A percentile compares a stretch with the other conserved stretches of the same genome.
Conservation (phyloP, 2,113 vertebrate species). For the Microcebus lehilahytsara region DNA sequence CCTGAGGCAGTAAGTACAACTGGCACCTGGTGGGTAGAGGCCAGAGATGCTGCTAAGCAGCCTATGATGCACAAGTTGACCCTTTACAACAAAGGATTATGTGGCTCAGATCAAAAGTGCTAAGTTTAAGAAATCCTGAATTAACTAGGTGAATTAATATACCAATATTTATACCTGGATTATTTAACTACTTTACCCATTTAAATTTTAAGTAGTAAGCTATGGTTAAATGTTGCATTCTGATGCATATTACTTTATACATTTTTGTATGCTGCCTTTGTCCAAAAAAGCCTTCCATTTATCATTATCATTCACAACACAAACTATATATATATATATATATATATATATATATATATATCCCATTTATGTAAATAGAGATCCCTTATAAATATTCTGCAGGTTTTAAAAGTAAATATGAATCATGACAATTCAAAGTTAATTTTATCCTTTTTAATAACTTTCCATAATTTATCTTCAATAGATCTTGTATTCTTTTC, state of each 20-base stretch:
- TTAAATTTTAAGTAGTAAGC: slow-evolving; percentile 23
- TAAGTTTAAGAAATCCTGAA: background rate
- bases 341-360: background rate
- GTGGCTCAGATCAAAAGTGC: background rate
- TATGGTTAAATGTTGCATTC: slow-evolving; percentile 4
- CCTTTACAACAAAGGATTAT: background rate
- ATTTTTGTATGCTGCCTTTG: background rate
- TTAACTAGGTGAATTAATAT: background rate
- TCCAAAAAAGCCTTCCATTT: background rate
- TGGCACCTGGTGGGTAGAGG: background rate
- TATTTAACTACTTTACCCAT: background rate
- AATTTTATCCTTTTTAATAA: background rate
- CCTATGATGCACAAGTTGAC: accelerated
- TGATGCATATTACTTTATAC: background rate
- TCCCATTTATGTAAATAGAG: background rate
- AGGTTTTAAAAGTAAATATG: background rate
- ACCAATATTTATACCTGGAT: background rate
- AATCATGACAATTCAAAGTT: background rate
- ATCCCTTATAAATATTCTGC: background rate
- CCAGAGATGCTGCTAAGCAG: background rate
- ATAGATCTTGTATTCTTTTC: background rate
- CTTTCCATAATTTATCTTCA: background rate
- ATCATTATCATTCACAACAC: background rate
- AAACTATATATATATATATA: background rate
- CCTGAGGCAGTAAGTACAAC: background rate